Conservation (phyloP, 2,113 vertebrate genomes). For the Atractosteus spatula region DNA sequence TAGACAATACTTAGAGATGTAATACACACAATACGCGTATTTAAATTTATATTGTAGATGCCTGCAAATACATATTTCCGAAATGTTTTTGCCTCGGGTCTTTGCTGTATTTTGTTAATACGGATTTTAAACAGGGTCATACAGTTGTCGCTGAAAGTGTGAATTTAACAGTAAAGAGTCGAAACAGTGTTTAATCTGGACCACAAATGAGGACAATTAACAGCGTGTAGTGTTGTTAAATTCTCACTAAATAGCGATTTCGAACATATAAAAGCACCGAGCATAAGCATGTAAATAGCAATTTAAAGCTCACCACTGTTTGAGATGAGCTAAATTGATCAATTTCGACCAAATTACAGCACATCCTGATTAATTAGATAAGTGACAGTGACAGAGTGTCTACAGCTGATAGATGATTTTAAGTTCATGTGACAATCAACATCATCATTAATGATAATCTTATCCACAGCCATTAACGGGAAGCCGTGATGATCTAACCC, state of each 20-base stretch:
- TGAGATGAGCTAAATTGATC: constrained; percentile 54
- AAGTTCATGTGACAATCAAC: constrained; percentile 43
- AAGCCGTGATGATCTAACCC: no score
- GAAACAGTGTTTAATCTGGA: background rate
- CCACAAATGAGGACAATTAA: background rate
- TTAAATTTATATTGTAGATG: no score
- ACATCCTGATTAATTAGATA: constrained; percentile 53
- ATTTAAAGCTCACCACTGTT: constrained; percentile 37
- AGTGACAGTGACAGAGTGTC: constrained; percentile 55
- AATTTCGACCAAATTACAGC: constrained; percentile 56
- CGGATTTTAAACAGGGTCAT: background rate
- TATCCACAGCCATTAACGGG: no score
- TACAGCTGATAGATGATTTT: constrained; percentile 38
- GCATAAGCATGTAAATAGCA: constrained; percentile 37
- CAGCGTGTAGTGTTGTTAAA: background rate
- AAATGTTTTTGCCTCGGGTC: background rate
- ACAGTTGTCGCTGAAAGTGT: background rate
- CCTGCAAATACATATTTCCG: no score
- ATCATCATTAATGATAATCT: constrained; percentile 28
- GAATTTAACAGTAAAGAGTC: background rate
- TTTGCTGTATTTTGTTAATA: background rate
- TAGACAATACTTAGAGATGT: no score
- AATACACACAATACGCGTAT: no score
- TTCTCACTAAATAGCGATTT: background rate
- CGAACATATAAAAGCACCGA: constrained; percentile 31